A percentile compares a stretch with the other conserved stretches of the same genome.
Conservation (phyloP, 2,113 vertebrate genomes). For the Isurus oxyrinchus region DNA sequence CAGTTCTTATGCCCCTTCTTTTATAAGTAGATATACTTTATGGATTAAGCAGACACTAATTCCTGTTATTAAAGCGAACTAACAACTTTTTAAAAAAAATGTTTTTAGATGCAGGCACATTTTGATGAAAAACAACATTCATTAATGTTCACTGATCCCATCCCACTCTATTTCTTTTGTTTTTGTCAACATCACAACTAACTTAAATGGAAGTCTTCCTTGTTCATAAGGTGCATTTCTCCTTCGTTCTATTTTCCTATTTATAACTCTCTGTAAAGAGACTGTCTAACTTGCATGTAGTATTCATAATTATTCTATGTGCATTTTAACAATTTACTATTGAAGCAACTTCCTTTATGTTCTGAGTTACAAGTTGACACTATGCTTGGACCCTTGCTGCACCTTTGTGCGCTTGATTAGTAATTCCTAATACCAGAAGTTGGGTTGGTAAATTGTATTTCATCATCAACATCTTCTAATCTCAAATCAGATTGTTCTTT, state of each 20-base stretch:
- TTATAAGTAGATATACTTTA: background rate
- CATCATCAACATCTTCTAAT: background rate
- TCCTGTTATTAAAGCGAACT: background rate
- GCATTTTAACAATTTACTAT: background rate
- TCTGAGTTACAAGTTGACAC: background rate
- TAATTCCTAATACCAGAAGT: background rate
- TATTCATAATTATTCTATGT: background rate
- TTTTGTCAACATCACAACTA: background rate
- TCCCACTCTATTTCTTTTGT: background rate
- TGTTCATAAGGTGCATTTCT: constrained; percentile 22
- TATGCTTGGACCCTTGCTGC: background rate
- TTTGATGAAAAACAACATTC: background rate
- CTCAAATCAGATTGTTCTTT: background rate
- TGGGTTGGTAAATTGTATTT: background rate
- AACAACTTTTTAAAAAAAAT: background rate
- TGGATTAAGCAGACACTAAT: background rate
- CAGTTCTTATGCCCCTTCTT: background rate
- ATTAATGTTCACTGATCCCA: background rate
- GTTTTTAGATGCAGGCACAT: background rate
- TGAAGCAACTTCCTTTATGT: background rate
- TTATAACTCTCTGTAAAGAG: background rate
- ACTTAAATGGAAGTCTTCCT: background rate
- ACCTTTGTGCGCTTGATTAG: background rate
- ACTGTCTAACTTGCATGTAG: background rate
- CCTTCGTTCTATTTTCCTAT: background rate